phyloP scores from a whole-genome alignment of 2,888 invertebrate genomes.

The Phyto melanocephala region DNA sequence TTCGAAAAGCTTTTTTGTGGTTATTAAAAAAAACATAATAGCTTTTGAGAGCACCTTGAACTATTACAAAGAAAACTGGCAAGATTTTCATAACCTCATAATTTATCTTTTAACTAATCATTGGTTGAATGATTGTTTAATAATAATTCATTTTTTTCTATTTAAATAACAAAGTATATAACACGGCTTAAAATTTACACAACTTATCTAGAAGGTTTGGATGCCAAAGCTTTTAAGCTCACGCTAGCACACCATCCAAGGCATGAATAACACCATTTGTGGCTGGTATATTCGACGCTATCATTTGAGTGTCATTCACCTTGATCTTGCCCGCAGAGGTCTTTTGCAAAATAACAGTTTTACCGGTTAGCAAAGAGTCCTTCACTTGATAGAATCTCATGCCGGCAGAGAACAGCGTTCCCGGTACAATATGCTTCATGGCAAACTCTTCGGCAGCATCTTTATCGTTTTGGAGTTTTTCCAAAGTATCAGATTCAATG shows the following conservation, averaged over 20 bases:
- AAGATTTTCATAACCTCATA: slow-evolving; percentile 32
- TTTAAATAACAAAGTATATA: slow-evolving; percentile 11
- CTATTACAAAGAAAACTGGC: slow-evolving; percentile 52
- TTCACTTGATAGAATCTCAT: slow-evolving; percentile 92
- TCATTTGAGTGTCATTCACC: slow-evolving; percentile 89
- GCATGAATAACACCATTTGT: slow-evolving; percentile 94
- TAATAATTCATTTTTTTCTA: slow-evolving; percentile 12
- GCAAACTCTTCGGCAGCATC: slow-evolving; percentile 86
- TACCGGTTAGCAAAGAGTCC: slow-evolving; percentile 87
- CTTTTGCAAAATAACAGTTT: slow-evolving; percentile 89
- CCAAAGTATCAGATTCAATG: slow-evolving; percentile 82
- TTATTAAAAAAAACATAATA: slow-evolving; percentile 17
- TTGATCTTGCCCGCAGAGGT: slow-evolving; percentile 87
- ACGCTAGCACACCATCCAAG: slow-evolving; percentile 84
- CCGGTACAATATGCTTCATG: slow-evolving; percentile 87
- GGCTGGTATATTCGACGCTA: slow-evolving; percentile 91
- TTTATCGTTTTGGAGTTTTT: slow-evolving; percentile 82
- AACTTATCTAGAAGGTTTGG: slow-evolving; percentile 5
- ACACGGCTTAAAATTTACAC: slow-evolving; percentile 58
- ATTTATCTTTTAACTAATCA: neutral
- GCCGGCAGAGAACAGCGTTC: slow-evolving; percentile 90
- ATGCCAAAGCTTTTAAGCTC: slow-evolving; percentile 64
- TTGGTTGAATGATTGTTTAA: neutral
- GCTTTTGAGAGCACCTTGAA: slow-evolving; percentile 61
- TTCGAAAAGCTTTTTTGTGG: slow-evolving; percentile 22